Evolutionary conservation across 2,797 vertebrate species (phyloP), one percentile per base, ranked within the genome.

Genomic region (Cuniculus paca): DNA sequence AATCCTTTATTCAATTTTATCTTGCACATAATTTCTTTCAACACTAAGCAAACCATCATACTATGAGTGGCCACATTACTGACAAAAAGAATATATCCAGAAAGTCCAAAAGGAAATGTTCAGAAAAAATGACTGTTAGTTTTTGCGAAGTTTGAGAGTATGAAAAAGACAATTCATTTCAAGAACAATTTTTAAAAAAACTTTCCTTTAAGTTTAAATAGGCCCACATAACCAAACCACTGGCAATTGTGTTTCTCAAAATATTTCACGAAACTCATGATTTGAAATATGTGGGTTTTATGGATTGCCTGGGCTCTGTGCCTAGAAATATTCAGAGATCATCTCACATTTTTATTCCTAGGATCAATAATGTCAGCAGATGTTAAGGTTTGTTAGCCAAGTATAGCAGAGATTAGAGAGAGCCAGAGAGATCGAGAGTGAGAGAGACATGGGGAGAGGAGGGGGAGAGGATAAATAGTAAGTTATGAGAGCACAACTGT

Each of bases 301-400:
- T 93, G 89, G 84, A 90, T 56, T 88, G 83, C 61, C 84, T 90
- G 89, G 80, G 94, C 83, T 94, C 56, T 75, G 6, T 77, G 93
- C 93, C 94, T 97, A 52, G 81, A 97, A 96, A 93, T 87, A 85
- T 91, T 93, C 95, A 96, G 96, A 91, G 68, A 95, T 80, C 91
- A 96, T 93, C 87, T 28, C 72, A 95, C 12, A 1, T 95, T 97
- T 96, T 94, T 94, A 96, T 97, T 96, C 87, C 84, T 75, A 87
- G 80, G 95, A 96, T 96, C 96, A 97, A 96, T 95, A 97, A 94
- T 96, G 93, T 93, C 95, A 95, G 89, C 92, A 95, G 92, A 97
- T 96, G 96, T 96, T 93, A 80, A 50, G 80, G 10, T 61, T 74
- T 91, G n/a, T 78, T 54, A 97, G 89, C 87, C 96, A 97, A 97